phyloP scores from a whole-genome alignment of 2,888 invertebrate species.

The Odontocolon sp. region DNA sequence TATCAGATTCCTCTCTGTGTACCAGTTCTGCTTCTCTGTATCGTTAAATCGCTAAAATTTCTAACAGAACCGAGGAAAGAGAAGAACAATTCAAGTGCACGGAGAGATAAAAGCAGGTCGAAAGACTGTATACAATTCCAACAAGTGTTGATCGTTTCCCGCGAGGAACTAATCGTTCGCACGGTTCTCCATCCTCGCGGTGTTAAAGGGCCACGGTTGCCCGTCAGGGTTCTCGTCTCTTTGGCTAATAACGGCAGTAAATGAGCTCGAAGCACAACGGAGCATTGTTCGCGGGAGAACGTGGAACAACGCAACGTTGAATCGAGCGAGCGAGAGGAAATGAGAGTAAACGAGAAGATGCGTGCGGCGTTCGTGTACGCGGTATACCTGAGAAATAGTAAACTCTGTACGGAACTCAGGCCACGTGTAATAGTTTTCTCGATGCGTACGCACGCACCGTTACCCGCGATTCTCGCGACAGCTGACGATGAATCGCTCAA shows the following conservation, averaged over 20 bases:
- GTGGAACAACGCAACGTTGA: background rate
- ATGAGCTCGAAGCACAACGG: slow-evolving; percentile 21
- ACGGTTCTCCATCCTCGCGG: slow-evolving; percentile 4
- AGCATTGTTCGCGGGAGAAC: slow-evolving; percentile 18
- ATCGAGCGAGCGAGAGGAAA: background rate
- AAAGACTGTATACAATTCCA: background rate
- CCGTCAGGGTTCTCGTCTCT: background rate
- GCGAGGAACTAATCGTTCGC: slow-evolving; percentile 21
- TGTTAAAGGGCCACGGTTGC: slow-evolving; percentile 10
- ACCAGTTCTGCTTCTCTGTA: background rate
- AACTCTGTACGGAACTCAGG: background rate
- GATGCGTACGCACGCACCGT: slow-evolving; percentile 31
- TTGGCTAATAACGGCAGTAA: slow-evolving; percentile 26
- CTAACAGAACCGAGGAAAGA: background rate
- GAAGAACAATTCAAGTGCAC: background rate
- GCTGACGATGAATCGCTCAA: background rate
- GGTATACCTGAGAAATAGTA: slow-evolving; percentile 27
- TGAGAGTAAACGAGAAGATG: background rate
- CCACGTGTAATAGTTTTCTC: slow-evolving; percentile 36
- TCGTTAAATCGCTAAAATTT: slow-evolving; percentile 2
- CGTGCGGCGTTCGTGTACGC: background rate
- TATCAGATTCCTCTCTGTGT: background rate
- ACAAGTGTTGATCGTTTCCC: background rate
- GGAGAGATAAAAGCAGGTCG: slow-evolving; percentile 9
- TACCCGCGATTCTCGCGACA: slow-evolving; percentile 18